Conservation (phyloP, 2,888 invertebrate species). For the Rhamphomyia laevipes region DNA sequence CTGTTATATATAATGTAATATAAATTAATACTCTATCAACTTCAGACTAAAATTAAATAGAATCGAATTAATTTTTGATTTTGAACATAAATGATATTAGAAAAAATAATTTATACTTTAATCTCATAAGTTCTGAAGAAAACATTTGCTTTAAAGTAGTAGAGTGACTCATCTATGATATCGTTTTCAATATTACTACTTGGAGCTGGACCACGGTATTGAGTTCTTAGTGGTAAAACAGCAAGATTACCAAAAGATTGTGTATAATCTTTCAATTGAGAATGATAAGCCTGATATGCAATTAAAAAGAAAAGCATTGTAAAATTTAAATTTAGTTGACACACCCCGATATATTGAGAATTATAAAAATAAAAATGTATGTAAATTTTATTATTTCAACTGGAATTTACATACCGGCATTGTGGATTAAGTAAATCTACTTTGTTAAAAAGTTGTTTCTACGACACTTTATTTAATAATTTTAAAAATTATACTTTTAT, state of each 20-base stretch:
- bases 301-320: too few relatives aligned
- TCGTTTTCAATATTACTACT: slow-evolving; percentile 61
- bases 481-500: too few relatives aligned
- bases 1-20: slow-evolving; percentile 92
- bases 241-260: slow-evolving; percentile 85
- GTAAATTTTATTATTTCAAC: too few relatives aligned
- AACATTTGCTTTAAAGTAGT: slow-evolving; percentile 97
- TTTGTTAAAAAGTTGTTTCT: too few relatives aligned
- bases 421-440: too few relatives aligned
- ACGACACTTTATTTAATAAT: too few relatives aligned
- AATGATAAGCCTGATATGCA: slow-evolving; percentile 79
- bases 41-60: slow-evolving; percentile 60
- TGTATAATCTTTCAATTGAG: slow-evolving; percentile 63
- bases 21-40: slow-evolving; percentile 95
- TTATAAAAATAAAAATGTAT: too few relatives aligned
- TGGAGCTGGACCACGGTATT: slow-evolving; percentile 87
- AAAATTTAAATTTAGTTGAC: too few relatives aligned
- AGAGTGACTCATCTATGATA: slow-evolving; percentile 94
- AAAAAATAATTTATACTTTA: slow-evolving; percentile 53
- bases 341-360: too few relatives aligned
- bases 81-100: neutral
- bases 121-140: slow-evolving; percentile 99
- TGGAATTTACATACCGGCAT: too few relatives aligned
- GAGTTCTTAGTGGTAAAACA: slow-evolving; percentile 78
- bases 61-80: neutral